phyloP scores from a whole-genome alignment of 2,113 vertebrate genomes.

The Phasianus colchicus region DNA sequence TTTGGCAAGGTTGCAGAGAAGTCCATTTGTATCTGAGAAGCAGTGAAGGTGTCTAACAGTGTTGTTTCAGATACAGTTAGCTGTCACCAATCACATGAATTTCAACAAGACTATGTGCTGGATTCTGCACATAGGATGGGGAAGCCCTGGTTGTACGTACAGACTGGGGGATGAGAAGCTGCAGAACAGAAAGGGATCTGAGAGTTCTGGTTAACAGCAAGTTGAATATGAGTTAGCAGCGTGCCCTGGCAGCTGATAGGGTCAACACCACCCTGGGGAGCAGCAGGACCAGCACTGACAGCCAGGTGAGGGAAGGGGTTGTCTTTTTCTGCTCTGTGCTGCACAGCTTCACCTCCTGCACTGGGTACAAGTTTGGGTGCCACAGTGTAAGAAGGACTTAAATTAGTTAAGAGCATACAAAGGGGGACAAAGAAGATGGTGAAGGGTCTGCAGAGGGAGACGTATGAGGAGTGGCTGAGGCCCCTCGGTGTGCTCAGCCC shows the following conservation, averaged over 20 bases:
- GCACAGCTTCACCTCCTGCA: not conserved
- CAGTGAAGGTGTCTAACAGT: not conserved
- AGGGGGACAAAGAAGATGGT: not conserved
- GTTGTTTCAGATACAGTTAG: not conserved
- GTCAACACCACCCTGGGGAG: not conserved
- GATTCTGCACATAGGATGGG: not conserved
- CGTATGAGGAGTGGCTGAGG: not conserved
- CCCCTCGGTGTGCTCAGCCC: not conserved
- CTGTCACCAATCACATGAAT: not conserved
- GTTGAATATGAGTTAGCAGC: not conserved
- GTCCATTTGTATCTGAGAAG: not conserved
- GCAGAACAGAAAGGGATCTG: not conserved
- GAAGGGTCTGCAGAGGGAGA: not conserved
- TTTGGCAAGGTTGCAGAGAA: not conserved
- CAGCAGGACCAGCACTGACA: not conserved
- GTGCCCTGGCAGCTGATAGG: not conserved
- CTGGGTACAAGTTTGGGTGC: not conserved
- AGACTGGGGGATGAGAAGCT: not conserved
- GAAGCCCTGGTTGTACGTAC: not conserved
- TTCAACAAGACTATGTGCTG: not conserved
- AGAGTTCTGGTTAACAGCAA: not conserved
- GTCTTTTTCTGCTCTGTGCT: not conserved
- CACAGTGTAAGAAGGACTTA: not conserved
- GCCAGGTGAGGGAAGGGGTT: not conserved
- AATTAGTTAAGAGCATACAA: not conserved